Conservation (phyloP, 2,797 vertebrate species). For the Aplochiton taeniatus region DNA sequence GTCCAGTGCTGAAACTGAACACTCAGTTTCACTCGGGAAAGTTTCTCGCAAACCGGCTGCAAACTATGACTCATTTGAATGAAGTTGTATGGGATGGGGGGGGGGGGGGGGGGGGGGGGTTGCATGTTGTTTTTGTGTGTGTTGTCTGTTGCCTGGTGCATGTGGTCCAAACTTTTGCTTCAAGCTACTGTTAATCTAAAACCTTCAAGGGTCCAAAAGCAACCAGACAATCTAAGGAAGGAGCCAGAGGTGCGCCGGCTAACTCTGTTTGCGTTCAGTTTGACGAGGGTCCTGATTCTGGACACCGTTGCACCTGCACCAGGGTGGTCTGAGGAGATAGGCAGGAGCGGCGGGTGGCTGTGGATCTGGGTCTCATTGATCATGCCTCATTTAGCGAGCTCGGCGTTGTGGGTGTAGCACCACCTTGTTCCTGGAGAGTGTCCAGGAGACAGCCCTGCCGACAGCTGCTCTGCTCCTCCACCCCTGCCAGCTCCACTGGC, state of each 20-base stretch:
- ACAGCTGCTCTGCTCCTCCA: conserved; percentile 55
- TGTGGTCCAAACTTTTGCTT: conserved; percentile 52
- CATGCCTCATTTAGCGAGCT: conserved; percentile 55
- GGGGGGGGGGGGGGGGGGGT: too few relatives aligned
- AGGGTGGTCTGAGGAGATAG: too few relatives aligned
- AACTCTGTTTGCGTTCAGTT: conserved; percentile 26
- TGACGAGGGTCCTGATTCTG: conserved; percentile 21
- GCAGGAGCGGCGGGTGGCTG: conserved; percentile 8
- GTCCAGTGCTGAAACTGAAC: conserved; percentile 14
- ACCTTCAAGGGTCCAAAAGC: background rate
- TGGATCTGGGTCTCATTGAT: conserved; percentile 52
- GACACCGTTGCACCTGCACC: conserved; percentile 8
- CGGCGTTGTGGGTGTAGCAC: conserved; percentile 41
- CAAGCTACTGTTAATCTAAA: conserved; percentile 17
- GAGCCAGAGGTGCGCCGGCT: conserved; percentile 5
- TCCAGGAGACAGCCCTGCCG: conserved; percentile 63
- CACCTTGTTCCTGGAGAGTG: conserved; percentile 60
- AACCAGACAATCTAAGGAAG: conserved; percentile 14
- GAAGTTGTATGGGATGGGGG: too few relatives aligned
- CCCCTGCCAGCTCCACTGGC: conserved; percentile 31
- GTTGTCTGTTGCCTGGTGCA: conserved; percentile 17
- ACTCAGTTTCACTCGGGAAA: conserved; percentile 1
- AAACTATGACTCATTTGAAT: too few relatives aligned
- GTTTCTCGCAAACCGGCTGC: too few relatives aligned
- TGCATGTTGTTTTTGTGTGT: too few relatives aligned